Base-by-base conservation (phyloP, 2,888 invertebrate species). In the Dynastes tityus region DNA sequence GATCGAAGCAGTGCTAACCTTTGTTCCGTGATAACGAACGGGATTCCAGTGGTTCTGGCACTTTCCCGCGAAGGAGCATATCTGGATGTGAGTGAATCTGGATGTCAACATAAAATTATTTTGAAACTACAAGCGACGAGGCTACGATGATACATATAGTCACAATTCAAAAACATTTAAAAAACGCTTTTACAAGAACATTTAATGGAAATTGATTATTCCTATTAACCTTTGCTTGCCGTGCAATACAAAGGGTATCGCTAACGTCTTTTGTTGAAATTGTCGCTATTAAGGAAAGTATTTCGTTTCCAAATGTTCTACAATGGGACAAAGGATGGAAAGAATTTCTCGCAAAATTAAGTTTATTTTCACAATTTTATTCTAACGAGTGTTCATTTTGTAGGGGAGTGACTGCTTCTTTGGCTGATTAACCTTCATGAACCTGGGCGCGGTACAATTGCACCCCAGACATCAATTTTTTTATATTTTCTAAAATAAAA, bases 1-100 rank as follows among this genome's bases (percentile, higher is more conserved):
- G 90, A 89, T 8, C 97, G 90, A 82, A 97, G 93, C 84, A 93
- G 91, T n/a, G 89, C 88, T 70, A 97, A 90, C 16, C 96, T 91
- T 1, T 90, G 89, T 40, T 91, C 90, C 0, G 93, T 92, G 81
- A 97, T 91, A 74, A 91, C 89, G 88, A 95, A 96, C 2, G 88
- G 87, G 2, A 91, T 87, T 11, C 92, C 91, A 81, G 92, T 91
- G 83, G 92, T 91, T 2, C 89, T 87, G 16, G 89, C 88, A 2
- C 90, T 89, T 67, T 89, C 84, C 65, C 87, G 86, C 8, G 87
- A 88, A 32, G 91, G 91, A 37, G 91, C 91, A 78, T 89, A 86
- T 73, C 88, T 87, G 4, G 88, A 88, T 76, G 84, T 87, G 85
- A 89, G 85, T 22, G 89, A 88, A 85, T 89, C 89, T 89, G 82